Conservation (phyloP, 2,113 vertebrate genomes). For the Delphinapterus leucas region DNA sequence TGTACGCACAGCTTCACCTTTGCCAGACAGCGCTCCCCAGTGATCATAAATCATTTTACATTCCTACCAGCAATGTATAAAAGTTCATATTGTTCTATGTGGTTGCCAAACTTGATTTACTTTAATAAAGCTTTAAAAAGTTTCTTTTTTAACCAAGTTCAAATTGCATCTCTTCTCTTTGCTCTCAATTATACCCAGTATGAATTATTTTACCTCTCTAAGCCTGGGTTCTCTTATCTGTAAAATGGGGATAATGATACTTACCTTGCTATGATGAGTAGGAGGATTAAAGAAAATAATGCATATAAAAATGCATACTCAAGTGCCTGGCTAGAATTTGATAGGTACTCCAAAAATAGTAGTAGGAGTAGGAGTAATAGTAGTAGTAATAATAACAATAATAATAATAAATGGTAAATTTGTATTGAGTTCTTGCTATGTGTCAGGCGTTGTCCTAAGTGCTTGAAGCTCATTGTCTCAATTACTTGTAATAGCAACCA, state of each 20-base stretch:
- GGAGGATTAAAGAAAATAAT: conserved; percentile 2
- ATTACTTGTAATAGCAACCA: background rate
- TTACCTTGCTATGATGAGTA: background rate
- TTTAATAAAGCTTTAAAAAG: background rate
- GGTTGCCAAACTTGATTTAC: background rate
- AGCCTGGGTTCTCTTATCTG: background rate
- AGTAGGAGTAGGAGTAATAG: background rate
- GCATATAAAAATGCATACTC: background rate
- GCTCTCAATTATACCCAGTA: background rate
- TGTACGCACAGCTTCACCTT: background rate
- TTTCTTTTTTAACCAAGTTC: background rate
- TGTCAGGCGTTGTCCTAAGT: background rate
- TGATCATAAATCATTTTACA: background rate
- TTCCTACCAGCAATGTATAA: background rate
- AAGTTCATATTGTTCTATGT: background rate
- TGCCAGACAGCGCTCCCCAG: background rate
- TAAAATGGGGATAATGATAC: background rate
- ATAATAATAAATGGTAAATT: background rate
- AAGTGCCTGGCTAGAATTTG: background rate
- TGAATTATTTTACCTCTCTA: background rate
- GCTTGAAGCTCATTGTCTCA: background rate
- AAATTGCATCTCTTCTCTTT: background rate
- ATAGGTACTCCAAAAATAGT: background rate
- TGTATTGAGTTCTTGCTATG: background rate
- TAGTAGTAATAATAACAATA: background rate